Base-by-base conservation (phyloP, 1,140 invertebrate genomes). In the Drosophila lacteicornis region DNA sequence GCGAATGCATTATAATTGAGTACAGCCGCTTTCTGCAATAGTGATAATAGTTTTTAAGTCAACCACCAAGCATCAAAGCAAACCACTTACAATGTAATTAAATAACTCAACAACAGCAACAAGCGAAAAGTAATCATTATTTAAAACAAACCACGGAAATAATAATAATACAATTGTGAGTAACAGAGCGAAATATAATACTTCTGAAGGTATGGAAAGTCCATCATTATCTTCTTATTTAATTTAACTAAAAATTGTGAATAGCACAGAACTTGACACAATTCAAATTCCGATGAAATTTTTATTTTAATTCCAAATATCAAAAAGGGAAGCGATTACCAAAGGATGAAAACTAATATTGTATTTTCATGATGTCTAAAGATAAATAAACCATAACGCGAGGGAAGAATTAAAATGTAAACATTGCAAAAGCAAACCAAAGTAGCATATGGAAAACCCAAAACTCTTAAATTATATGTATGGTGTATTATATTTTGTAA, bases 1-100 rank as follows among this genome's bases (percentile, higher is more conserved):
- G 43, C 33, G 58, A 80, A 73, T 51, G 49, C 49, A 63, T 71
- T 74, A 55, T 66, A 82, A 82, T 82, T 85, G 75, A 90, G 71
- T 80, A 92, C 82, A 92, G 80, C 91, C 91, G 91, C 90, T 84
- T 91, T 92, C 91, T 92, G 91, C 91, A 92, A 92, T 92, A 92
- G 91, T 92, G 91, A 92, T 92, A 92, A 92, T 92, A 92, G 91
- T 92, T 92, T 85, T 80, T 92, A 91, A 91, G 88, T 79, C 63
- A 80, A 79, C 75, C 73, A 79, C 80, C 83, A 77, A 80, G 57
- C 58, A 80, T 76, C 50, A 74, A 79, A 62, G 88, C 68, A 59
- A 65, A 79, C 46, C 68, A 66, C 67, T 69, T 65, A 49, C 68
- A 59, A 73, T 51, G 61, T 58, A 40, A 55, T 22, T 55, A 22